Conservation (phyloP, 2,888 invertebrate species). For the Melipona beecheii region DNA sequence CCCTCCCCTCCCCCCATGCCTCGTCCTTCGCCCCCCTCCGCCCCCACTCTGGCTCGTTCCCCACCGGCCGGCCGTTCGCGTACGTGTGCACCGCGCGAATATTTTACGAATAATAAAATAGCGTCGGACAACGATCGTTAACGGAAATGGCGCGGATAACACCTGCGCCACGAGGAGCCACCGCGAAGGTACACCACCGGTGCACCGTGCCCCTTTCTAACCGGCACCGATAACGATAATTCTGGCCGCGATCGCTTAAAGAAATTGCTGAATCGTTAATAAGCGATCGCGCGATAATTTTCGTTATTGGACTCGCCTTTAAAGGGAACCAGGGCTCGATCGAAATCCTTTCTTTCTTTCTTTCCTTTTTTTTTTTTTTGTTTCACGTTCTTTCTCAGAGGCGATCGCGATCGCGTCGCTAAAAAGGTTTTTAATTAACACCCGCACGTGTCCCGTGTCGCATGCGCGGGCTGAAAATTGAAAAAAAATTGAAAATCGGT, state of each 20-base stretch:
- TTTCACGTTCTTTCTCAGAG: fast-evolving
- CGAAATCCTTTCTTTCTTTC: background rate
- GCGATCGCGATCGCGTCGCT: background rate
- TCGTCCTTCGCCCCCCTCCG: background rate
- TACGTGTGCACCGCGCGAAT: slow-evolving; percentile 47
- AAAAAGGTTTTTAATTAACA: background rate
- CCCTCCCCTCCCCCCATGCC: background rate
- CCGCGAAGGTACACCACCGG: background rate
- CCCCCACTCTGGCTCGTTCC: background rate
- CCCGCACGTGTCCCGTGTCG: background rate
- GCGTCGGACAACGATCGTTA: slow-evolving; percentile 61
- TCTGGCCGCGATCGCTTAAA: slow-evolving; percentile 26
- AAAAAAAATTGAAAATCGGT: background rate
- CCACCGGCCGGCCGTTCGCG: background rate
- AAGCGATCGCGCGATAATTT: background rate
- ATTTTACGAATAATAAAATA: slow-evolving; percentile 71
- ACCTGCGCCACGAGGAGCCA: slow-evolving; percentile 46
- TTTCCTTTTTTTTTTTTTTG: background rate
- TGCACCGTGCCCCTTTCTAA: slow-evolving; percentile 16
- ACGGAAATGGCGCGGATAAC: slow-evolving; percentile 60
- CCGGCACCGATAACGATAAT: slow-evolving; percentile 34
- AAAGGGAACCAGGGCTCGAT: background rate
- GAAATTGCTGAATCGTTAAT: slow-evolving; percentile 35
- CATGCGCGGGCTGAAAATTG: background rate
- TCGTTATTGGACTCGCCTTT: background rate